These are phyloP conservation scores for roundworm (Caenorhabditis elegans) DNA, from an alignment of 1,140 invertebrate species.

Conservation along the genomic window DNA sequence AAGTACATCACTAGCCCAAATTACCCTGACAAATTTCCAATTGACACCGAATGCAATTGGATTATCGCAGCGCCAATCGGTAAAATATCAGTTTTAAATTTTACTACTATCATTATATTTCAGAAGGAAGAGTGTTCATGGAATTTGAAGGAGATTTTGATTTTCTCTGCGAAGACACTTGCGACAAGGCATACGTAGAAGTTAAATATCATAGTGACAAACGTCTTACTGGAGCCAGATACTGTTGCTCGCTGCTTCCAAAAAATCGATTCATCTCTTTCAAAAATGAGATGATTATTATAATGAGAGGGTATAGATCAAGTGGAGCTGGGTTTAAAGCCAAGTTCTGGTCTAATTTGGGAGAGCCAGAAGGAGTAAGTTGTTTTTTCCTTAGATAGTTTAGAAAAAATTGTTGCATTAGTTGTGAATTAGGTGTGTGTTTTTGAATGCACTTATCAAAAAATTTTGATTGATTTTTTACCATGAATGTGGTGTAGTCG, in stretches of 20 bases:
- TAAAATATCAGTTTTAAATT: background rate
- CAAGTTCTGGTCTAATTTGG: slow-evolving; percentile 51
- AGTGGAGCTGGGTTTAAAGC: slow-evolving; percentile 50
- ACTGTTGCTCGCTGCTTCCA: slow-evolving; percentile 57
- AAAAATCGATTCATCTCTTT: slow-evolving; percentile 52
- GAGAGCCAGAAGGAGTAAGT: background rate
- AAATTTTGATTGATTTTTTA: too few species aligned
- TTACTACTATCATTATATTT: background rate
- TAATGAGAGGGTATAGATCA: slow-evolving; percentile 54
- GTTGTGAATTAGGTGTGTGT: too few species aligned
- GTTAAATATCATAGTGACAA: slow-evolving; percentile 51
- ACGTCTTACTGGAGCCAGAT: slow-evolving; percentile 47
- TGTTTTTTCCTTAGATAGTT: background rate
- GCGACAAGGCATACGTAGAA: slow-evolving; percentile 63
- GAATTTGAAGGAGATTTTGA: slow-evolving; percentile 60
- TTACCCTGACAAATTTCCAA: slow-evolving; percentile 51
- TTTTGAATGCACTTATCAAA: too few species aligned
- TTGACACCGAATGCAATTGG: slow-evolving; percentile 56
- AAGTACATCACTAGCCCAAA: slow-evolving; percentile 49
- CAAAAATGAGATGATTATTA: slow-evolving; percentile 56
- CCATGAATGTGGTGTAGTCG: too few species aligned
- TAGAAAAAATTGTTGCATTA: too few species aligned
- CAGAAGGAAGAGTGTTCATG: slow-evolving; percentile 53
- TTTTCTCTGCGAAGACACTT: slow-evolving; percentile 63
- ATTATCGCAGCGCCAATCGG: slow-evolving; percentile 54